These are phyloP conservation scores for Tylochromis polylepis DNA, from an alignment of 2,113 vertebrate species.

Conservation along the genomic window DNA sequence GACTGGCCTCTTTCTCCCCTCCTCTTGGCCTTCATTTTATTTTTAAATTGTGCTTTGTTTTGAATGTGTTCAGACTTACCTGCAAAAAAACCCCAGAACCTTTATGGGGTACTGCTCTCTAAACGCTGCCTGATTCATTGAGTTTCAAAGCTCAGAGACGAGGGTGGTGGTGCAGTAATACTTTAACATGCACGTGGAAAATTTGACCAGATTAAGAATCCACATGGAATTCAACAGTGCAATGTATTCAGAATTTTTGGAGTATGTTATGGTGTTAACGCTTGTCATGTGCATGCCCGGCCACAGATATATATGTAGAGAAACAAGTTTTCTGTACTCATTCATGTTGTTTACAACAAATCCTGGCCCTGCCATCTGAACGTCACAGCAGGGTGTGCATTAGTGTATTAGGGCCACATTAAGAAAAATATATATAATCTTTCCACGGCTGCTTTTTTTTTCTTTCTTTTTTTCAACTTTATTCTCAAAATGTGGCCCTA, in stretches of 20 bases:
- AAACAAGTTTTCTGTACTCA: background rate
- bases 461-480: background rate
- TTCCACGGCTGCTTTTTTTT: background rate
- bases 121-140: background rate
- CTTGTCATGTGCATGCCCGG: background rate
- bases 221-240: fast-evolving
- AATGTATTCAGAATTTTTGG: background rate
- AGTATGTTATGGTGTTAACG: background rate
- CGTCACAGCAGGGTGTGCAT: background rate
- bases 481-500: background rate
- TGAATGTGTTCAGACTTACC: background rate
- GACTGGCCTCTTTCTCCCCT: background rate
- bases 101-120: background rate
- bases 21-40: background rate
- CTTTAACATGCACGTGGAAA: background rate
- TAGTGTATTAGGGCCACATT: background rate
- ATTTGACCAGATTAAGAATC: background rate
- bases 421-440: background rate
- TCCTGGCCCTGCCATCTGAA: background rate
- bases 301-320: background rate
- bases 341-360: background rate
- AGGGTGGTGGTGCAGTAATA: background rate
- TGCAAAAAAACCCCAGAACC: background rate
- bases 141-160: background rate
- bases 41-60: background rate